Base-by-base conservation (phyloP, 2,113 vertebrate species). In the Blennius ocellaris region DNA sequence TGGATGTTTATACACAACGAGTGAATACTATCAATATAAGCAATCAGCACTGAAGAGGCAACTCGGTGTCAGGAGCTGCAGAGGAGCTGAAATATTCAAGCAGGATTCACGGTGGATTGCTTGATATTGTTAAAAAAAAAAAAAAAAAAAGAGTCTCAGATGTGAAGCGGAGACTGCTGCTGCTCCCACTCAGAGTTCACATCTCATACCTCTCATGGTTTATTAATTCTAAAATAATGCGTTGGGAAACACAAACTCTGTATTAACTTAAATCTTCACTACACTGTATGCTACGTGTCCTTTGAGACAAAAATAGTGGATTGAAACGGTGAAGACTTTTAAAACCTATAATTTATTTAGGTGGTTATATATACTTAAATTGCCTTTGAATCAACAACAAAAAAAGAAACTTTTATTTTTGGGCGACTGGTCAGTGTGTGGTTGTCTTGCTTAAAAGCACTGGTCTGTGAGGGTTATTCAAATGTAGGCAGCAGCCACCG, bases 161-260 rank as follows among this genome's bases (percentile, higher is more conserved):
- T 55, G 38, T 77, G 50, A 10, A 57, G 51, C 16, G 49, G 49
- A 16, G 7, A 5, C 16, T 36, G 8, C 36, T 44, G 49, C 61
- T 60, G 50, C 81, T 47, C 47, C 43, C 39, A 30, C 59, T 57
- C 48, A 58, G 78, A 72, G 48, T 17, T 10, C 11, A 40, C 52
- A 53, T 15, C 73, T 81, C 21, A 15, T 40, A 15, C 47, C 49
- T 65, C 62, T 83, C 75, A 81, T 87, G 1, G 78, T 80, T 70
- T 82, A 82, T 88, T 81, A 10, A 79, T 75, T 67, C 43, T 54
- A n/a, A 59, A 57, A 74, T 64, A 81, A 80, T 68, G 60, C 39
- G 2, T 45, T 40, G 39, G 38, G 59, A 73, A 53, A 61, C 5
- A 9, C 16, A 39, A 9, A 36, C 76, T 73, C 60, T 48, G 56